Percentiles rank a stretch among this genome's conserved stretches.
Conservation (phyloP, 2,113 vertebrate genomes). For the Sinocyclocheilus grahami region DNA sequence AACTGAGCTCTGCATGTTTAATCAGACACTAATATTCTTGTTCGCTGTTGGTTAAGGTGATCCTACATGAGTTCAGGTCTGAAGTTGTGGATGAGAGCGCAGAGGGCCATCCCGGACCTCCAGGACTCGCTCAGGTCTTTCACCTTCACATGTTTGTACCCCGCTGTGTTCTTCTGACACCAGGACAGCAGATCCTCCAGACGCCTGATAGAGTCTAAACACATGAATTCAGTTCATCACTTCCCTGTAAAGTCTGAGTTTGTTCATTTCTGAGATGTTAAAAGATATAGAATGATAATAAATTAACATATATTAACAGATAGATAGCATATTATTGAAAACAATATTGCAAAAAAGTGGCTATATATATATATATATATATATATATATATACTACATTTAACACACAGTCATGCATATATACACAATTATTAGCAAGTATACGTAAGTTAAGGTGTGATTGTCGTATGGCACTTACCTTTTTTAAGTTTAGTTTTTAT, state of each 20-base stretch:
- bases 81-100: constrained; percentile 86
- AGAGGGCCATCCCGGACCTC: constrained; percentile 86
- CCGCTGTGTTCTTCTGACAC: constrained; percentile 85
- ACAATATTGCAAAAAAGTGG: background rate
- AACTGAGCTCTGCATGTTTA: background rate
- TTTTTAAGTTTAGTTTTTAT: constrained; percentile 61
- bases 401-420: background rate
- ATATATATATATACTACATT: no score
- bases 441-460: background rate
- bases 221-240: background rate
- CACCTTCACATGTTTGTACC: constrained; percentile 77
- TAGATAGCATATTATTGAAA: background rate
- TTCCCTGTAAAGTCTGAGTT: background rate
- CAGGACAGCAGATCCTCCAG: constrained; percentile 84
- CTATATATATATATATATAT: no score
- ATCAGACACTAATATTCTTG: background rate
- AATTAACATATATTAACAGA: background rate
- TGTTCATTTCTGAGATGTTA: background rate
- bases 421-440: background rate
- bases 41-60: background rate
- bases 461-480: background rate
- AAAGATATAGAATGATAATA: background rate
- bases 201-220: constrained; percentile 64
- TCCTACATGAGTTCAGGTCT: constrained; percentile 87
- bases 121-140: constrained; percentile 85